These are phyloP conservation scores for Drosophila eugracilis DNA, from an alignment of 1,140 invertebrate species.

Conservation along the genomic window DNA sequence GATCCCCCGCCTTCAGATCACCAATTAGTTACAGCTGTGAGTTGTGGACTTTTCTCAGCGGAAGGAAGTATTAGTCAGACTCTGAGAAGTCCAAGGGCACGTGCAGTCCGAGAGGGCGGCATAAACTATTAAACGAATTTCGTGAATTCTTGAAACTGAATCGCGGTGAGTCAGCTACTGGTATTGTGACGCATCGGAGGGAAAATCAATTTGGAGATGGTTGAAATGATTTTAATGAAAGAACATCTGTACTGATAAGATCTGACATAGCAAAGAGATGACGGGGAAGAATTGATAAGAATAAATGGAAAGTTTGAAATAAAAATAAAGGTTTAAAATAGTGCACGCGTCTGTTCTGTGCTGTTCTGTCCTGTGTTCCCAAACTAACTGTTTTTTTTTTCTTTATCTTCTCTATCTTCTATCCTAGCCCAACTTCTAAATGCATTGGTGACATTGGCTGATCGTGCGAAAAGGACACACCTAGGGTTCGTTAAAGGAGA, in stretches of 20 bases:
- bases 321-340: no score
- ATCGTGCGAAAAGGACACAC: no score
- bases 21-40: conserved; percentile 73
- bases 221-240: conserved; percentile 1
- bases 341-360: no score
- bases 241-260: conserved; percentile 13
- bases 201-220: neutral
- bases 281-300: neutral
- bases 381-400: no score
- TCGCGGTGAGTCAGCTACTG: conserved; percentile 49
- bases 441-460: no score
- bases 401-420: no score
- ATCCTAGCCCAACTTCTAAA: no score
- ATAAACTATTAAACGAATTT: conserved; percentile 47
- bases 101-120: neutral
- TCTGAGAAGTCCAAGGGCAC: conserved; percentile 56
- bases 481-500: no score
- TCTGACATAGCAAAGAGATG: neutral
- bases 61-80: conserved; percentile 80
- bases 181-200: conserved; percentile 49
- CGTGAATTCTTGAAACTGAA: conserved; percentile 54
- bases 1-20: conserved; percentile 8
- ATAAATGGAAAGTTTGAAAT: neutral
- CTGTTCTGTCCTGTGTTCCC: no score
- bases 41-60: conserved; percentile 25